Conservation (phyloP, 1,140 invertebrate genomes). For the Pentalonia nigronervosa region DNA sequence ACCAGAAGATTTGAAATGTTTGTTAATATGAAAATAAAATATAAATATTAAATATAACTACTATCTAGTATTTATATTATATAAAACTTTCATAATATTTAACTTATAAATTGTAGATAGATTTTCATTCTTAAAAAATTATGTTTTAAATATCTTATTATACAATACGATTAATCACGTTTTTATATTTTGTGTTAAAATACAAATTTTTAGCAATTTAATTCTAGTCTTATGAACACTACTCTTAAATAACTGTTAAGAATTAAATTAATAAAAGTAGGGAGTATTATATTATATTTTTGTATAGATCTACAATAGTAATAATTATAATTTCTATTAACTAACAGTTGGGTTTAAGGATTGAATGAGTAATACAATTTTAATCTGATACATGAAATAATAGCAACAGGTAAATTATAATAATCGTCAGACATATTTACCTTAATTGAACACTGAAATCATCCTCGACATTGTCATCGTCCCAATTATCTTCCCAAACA, state of each 20-base stretch:
- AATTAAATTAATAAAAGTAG: no score
- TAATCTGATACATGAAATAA: neutral
- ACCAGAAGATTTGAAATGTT: neutral
- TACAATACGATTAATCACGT: neutral
- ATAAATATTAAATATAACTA: no score
- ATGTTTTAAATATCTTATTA: neutral
- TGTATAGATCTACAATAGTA: neutral
- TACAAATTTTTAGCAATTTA: no score
- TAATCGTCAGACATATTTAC: constrained; percentile 65
- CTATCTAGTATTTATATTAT: no score
- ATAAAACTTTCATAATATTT: neutral
- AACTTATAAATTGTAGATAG: neutral
- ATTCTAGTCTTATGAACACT: no score
- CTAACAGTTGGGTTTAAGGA: neutral
- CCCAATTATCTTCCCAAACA: constrained; percentile 99
- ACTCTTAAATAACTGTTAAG: no score
- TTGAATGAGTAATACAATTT: neutral
- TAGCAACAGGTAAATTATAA: neutral
- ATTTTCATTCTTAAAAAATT: neutral
- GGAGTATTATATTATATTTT: neutral
- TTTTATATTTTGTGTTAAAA: no score
- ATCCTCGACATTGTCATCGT: constrained; percentile 97
- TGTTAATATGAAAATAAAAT: neutral
- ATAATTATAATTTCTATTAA: neutral
- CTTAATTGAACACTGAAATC: constrained; percentile 95